Base-by-base conservation (phyloP, 2,113 vertebrate species). In the Puntigrus tetrazona region DNA sequence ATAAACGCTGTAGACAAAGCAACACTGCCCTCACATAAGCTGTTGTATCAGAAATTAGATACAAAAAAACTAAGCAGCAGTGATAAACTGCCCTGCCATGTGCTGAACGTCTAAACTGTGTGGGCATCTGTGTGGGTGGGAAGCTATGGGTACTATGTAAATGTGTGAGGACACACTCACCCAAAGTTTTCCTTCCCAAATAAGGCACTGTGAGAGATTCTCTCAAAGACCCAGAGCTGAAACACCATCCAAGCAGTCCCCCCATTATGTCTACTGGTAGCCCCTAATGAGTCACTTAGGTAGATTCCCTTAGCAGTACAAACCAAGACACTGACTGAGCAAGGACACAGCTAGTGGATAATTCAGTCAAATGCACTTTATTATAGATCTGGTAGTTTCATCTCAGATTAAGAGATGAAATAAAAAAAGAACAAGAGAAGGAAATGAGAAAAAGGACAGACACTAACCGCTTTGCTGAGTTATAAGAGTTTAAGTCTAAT, bases 71-170 rank as follows among this genome's bases (percentile, higher is more conserved):
- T 13, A 27, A 38, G 16, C 34, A n/a, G 36, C 1, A 3, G 36
- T 18, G 14, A 61, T 59, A 16, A 79, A 65, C 27, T 80, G 41
- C 16, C 25, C 18, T 22, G 59, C 78, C 31, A 65, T 72, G 73
- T 82, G 83, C 34, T 34, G 8, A 59, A 22, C 31, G 43, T 45
- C 25, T 29, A 75, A 47, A 67, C 55, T 61, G 43, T 18, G 65
- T 47, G 70, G 57, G 82, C 59, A 52, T 84, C 45, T 65, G 85
- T 81, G 84, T 57, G 83, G 73, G 78, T 47, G 57, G 41, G 61
- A 61, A 45, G 72, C 61, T 67, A 86, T 88, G 84, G 81, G 65
- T 73, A 82, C 78, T 81, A 78, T 84, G 87, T 86, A 72, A 83
- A 43, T 86, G n/a, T 36, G 61, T 29, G 36, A 45, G 67, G 22